phyloP scores from a whole-genome alignment of 2,797 vertebrate genomes.

The Zonotrichia albicollis region DNA sequence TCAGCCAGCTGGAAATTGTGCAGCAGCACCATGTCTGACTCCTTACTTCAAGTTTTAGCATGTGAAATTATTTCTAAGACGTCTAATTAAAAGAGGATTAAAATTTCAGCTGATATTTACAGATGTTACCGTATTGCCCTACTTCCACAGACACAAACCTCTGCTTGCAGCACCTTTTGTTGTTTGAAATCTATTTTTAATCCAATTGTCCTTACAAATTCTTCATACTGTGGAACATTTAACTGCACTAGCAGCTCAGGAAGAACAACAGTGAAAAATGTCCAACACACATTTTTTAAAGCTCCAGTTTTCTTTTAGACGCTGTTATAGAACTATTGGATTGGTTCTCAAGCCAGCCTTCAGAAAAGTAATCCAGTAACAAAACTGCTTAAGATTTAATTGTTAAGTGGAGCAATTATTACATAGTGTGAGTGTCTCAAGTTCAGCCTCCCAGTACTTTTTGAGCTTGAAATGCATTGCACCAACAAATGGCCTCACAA shows the following conservation, averaged over 20 bases:
- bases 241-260: not conserved
- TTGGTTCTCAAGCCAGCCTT: not conserved
- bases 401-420: not conserved
- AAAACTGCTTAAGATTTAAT: not conserved
- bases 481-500: not conserved
- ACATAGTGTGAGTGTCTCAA: not conserved
- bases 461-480: not conserved
- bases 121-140: not conserved
- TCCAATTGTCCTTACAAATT: not conserved
- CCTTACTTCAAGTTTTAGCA: not conserved
- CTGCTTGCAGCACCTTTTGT: not conserved
- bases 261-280: not conserved
- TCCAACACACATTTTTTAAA: not conserved
- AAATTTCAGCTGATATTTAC: not conserved
- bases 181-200: not conserved
- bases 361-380: not conserved
- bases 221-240: not conserved
- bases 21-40: accelerated
- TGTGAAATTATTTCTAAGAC: not conserved
- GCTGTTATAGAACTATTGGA: not conserved
- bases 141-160: not conserved
- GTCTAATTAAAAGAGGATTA: not conserved
- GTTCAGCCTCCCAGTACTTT: not conserved
- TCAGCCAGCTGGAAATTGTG: not conserved
- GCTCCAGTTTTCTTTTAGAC: not conserved